phyloP scores from a whole-genome alignment of 1,140 invertebrate species.

The Drosophila bocki region DNA sequence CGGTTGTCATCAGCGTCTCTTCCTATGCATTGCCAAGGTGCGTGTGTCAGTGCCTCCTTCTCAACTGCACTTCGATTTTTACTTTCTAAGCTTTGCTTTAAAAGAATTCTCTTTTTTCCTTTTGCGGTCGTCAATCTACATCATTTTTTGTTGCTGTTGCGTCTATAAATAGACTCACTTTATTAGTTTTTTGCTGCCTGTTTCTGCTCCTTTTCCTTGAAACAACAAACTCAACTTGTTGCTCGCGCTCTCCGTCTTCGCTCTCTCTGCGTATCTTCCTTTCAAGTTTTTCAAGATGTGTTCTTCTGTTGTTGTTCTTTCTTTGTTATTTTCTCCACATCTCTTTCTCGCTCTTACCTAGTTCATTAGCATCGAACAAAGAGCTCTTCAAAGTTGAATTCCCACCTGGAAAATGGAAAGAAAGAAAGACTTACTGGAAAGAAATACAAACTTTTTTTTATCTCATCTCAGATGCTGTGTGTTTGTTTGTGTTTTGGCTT shows the following conservation, averaged over 20 bases:
- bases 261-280: not conserved
- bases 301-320: constrained; percentile 7
- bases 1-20: constrained; percentile 67
- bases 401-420: constrained; percentile 23
- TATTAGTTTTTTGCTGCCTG: constrained; percentile 28
- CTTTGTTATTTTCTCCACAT: constrained; percentile 3
- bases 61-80: constrained; percentile 6
- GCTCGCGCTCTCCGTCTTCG: not conserved
- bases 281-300: constrained; percentile 14
- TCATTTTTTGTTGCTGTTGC: constrained; percentile 2
- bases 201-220: constrained; percentile 11
- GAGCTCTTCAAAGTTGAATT: constrained; percentile 24
- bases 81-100: constrained; percentile 42
- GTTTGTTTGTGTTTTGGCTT: not conserved
- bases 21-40: constrained; percentile 67
- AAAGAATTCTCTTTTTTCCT: constrained; percentile 10
- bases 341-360: constrained; percentile 12
- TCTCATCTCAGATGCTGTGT: constrained; percentile 25
- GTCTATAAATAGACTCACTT: constrained; percentile 42
- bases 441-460: constrained; percentile 11
- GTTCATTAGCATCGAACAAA: constrained; percentile 47
- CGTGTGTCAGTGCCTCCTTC: constrained; percentile 30
- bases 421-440: constrained; percentile 22
- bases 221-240: constrained; percentile 31
- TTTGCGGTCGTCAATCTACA: constrained; percentile 15